Base-by-base conservation (phyloP, 2,797 vertebrate species). In the Micrastur ruficollis region DNA sequence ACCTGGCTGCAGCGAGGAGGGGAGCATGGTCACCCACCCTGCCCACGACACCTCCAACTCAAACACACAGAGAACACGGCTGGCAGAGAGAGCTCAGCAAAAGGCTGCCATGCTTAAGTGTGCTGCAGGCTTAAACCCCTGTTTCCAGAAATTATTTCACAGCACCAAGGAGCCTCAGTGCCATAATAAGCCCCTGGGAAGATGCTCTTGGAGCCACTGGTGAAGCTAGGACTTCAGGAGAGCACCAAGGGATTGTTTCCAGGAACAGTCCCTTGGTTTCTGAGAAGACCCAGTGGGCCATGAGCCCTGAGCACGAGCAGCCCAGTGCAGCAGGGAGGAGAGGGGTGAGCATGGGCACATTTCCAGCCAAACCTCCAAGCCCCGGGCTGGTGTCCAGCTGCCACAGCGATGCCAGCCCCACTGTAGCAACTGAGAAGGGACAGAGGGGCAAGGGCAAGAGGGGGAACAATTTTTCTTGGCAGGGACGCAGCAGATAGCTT, bases 341-440 rank as follows among this genome's bases (percentile, higher is more conserved):
- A 23, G 19, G 9, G 32, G 23, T 2, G 10, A 73, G 46, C 46
- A 11, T 2, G 0, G 52, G 26, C 5, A 1, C 2, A 0, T 14
- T 34, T 40, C 86, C 62, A 81, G 47, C 38, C 53, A 12, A 29
- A 78, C 18, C 63, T 12, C 32, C 3, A 5, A 50, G 58, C 36
- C 26, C 1, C 7, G 3, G 38, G 14, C 40, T 16, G 14, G 8
- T 15, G 22, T 36, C 59, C 44, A 2, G 36, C 15, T 27, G 22
- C 58, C 3, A 1, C 44, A 6, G 61, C 0, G 27, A 44, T 5
- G 14, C 53, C 5, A 0, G 14, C 18, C 17, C 38, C 3, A 2
- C 27, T 3, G 18, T 46, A 8, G 46, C 5, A 3, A 75, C 5
- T 1, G 4, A 29, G 34, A 47, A 29, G 42, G 20, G 32, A 58